phyloP scores from a whole-genome alignment of 2,888 invertebrate species.

The Agriopis marginaria region DNA sequence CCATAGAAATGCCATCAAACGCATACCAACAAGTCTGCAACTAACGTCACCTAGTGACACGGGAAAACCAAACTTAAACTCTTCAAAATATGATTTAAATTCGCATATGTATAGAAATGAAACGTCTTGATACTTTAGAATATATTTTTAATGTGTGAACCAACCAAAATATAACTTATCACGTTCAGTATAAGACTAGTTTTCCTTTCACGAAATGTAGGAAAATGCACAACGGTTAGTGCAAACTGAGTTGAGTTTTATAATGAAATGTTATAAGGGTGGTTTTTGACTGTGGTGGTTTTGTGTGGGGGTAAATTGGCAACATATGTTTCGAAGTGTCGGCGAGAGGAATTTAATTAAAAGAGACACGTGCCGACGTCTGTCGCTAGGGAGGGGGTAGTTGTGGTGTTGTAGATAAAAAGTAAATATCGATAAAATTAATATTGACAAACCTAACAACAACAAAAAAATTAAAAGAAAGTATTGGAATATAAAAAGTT shows the following conservation, averaged over 20 bases:
- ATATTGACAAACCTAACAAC: too few relatives aligned
- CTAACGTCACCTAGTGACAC: slow-evolving; percentile 24
- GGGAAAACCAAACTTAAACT: slow-evolving; percentile 21
- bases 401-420: slow-evolving; percentile 18
- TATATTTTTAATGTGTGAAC: neutral
- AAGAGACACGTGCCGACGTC: slow-evolving; percentile 73
- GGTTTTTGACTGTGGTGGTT: slow-evolving; percentile 30
- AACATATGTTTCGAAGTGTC: slow-evolving; percentile 82
- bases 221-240: neutral
- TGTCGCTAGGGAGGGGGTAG: slow-evolving; percentile 50
- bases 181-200: slow-evolving; percentile 3
- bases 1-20: slow-evolving; percentile 47
- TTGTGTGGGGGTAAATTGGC: slow-evolving; percentile 65
- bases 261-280: slow-evolving; percentile 7
- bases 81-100: slow-evolving; percentile 21
- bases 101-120: neutral
- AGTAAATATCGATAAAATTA: neutral
- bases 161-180: slow-evolving; percentile 19
- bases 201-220: neutral
- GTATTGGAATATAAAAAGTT: too few relatives aligned
- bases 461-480: too few relatives aligned
- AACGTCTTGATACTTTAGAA: slow-evolving; percentile 1
- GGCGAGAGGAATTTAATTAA: slow-evolving; percentile 88
- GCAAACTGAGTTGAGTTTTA: slow-evolving; percentile 36
- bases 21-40: slow-evolving; percentile 30